Percentiles rank a stretch among this genome's conserved stretches.
These are phyloP conservation scores for Microtus oregoni DNA, from an alignment of 2,113 vertebrate species.

Conservation along the genomic window DNA sequence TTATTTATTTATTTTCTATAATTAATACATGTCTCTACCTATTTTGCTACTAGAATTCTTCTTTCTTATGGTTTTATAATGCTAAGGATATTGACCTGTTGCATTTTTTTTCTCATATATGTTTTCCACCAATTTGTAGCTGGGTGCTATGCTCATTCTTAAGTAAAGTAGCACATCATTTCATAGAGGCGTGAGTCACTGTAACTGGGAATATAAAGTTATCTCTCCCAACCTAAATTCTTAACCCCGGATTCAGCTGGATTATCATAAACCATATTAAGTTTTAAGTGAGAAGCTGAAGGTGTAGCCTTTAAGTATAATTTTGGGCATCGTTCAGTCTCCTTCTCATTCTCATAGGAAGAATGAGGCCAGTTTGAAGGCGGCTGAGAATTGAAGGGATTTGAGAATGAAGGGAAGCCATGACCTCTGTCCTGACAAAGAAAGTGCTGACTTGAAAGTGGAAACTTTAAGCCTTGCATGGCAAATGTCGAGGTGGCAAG, in stretches of 20 bases:
- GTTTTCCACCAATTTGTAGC: neutral
- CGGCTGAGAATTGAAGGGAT: neutral
- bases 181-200: neutral
- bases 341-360: neutral
- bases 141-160: neutral
- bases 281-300: neutral
- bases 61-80: too few species aligned
- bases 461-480: neutral
- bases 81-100: too few species aligned
- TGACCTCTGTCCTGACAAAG: neutral
- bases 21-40: too few species aligned
- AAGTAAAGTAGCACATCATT: neutral
- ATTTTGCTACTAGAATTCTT: too few species aligned
- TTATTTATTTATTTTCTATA: too few species aligned
- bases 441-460: neutral
- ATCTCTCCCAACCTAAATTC: neutral
- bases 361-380: neutral
- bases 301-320: neutral
- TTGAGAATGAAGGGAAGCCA: neutral
- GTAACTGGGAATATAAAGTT: neutral
- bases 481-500: neutral
- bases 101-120: too few species aligned
- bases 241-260: slow-evolving; percentile 27
- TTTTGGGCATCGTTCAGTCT: neutral
- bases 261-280: neutral